Percentiles rank a stretch among this genome's conserved stretches.
Evolutionary conservation across 2,888 invertebrate species (phyloP).

Genomic region (Ptilodon capucinus): DNA sequence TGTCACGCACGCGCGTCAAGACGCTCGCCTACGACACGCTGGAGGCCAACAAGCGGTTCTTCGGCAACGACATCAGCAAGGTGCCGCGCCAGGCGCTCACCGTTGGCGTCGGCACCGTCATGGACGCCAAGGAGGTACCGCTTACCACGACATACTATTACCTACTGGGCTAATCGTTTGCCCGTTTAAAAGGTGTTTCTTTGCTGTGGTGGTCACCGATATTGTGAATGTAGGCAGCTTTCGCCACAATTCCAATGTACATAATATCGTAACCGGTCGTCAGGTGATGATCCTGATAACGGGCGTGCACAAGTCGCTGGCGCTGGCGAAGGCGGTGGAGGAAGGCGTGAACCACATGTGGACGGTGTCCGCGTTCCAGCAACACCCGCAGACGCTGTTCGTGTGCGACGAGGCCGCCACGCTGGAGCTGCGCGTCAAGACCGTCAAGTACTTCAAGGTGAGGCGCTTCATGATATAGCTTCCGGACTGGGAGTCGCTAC

Average conservation of each 20-base stretch:
- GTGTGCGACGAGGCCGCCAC: constrained; percentile 99
- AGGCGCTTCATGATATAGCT: too few relatives aligned
- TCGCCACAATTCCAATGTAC: too few relatives aligned
- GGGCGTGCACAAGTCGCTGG: constrained; percentile 97
- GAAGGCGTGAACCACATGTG: constrained; percentile 99
- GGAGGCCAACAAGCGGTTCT: constrained; percentile 98
- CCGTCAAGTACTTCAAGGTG: constrained; percentile 99
- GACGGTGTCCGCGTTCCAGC: constrained; percentile 99
- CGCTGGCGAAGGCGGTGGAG: constrained; percentile 98
- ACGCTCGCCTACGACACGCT: constrained; percentile 98
- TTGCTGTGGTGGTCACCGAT: too few relatives aligned
- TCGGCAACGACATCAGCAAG: constrained; percentile 95
- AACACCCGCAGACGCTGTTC: constrained; percentile 95
- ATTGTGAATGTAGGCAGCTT: too few relatives aligned
- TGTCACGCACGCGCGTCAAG: constrained; percentile 97
- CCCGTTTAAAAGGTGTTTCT: too few relatives aligned
- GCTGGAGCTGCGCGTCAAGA: constrained; percentile 97
- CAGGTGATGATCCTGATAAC: constrained; percentile 98
- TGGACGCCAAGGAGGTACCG: constrained; percentile 97
- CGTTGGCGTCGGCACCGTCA: constrained; percentile 99
- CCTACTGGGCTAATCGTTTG: too few relatives aligned
- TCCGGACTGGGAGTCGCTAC: too few relatives aligned
- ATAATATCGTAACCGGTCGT: not conserved
- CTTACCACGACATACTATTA: not conserved
- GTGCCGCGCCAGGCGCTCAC: constrained; percentile 98